Conservation (phyloP, 2,888 invertebrate species). For the Stegana nigrithorax region DNA sequence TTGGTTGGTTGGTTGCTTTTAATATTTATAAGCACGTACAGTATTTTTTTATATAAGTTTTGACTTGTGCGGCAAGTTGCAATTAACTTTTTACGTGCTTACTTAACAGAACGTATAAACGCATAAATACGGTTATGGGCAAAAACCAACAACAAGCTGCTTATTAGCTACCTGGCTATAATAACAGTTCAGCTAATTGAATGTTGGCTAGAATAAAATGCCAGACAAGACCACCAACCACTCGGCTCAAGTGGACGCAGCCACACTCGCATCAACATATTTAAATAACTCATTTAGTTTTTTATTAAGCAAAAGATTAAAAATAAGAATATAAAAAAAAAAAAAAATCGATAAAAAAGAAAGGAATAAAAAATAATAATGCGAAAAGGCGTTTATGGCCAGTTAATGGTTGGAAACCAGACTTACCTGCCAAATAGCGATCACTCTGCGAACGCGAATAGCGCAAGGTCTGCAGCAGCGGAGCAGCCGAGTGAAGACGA, state of each 20-base stretch:
- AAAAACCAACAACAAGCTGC: no score
- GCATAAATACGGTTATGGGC: no score
- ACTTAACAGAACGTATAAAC: no score
- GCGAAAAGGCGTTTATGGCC: constrained; percentile 42
- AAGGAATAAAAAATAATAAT: constrained; percentile 15
- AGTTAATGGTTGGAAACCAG: neutral
- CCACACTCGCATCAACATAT: constrained; percentile 36
- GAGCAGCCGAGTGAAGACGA: constrained; percentile 18
- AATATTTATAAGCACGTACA: no score
- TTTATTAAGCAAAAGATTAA: constrained; percentile 22
- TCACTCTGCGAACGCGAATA: constrained; percentile 69
- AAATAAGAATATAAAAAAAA: constrained; percentile 11
- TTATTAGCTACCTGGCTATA: constrained; percentile 57
- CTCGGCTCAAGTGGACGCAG: constrained; percentile 15
- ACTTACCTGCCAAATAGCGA: constrained; percentile 70
- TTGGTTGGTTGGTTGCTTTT: no score
- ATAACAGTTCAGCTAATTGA: constrained; percentile 54
- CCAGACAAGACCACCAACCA: constrained; percentile 18
- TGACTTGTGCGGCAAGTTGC: no score
- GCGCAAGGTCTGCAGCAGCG: constrained; percentile 64
- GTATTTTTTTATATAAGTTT: no score
- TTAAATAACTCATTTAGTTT: constrained; percentile 57
- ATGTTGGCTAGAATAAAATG: constrained; percentile 50
- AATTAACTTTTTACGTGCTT: no score
- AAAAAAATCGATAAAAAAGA: constrained; percentile 20